Evolutionary conservation across 2,888 invertebrate genomes (phyloP), one percentile per base, ranked within the genome.

Genomic region (Apoderus coryli): DNA sequence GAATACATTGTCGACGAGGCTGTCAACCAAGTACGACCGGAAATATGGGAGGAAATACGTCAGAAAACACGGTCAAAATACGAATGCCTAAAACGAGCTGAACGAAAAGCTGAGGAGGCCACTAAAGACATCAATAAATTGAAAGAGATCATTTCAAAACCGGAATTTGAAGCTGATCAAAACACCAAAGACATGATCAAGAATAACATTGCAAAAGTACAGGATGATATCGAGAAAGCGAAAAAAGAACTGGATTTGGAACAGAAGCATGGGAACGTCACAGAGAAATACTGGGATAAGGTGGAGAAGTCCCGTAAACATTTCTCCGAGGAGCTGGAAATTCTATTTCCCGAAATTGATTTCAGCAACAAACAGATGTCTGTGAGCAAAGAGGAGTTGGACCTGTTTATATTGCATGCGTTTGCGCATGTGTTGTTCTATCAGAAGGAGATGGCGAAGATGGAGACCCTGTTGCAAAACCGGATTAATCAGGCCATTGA

Each of bases 221-320:
- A 63, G 5, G 60, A 63, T 0, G 76, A 79, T 41, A 63, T 84
- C 2, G 56, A 60, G 14, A 52, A 50, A 0, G 73, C 72, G 0
- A 75, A 74, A 44, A 59, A 63, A 4, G 63, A 62, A 4, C 71
- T 71, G 32, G 68, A 68, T 12, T 51, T 54, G 0, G 72, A 73
- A 35, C 50, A 63, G 25, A 65, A 67, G 14, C 59, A 61, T 25
- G 61, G 74, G 0, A 66, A 64, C 25, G 60, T 86, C 2, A 70
- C 79, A 10, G 78, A 84, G 39, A 76, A 72, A 46, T 90, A 84
- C 50, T 85, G 86, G 76, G 75, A 73, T 30, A 75, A 82, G 60
- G 82, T 84, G 47, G 65, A 69, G 40, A 52, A 60, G 16, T 70
- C 73, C 1, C 61, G 73, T 3, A 64, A 65, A 42, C 63, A 67